phyloP scores from a whole-genome alignment of 2,888 invertebrate genomes.

The Cataglyphis albicans region DNA sequence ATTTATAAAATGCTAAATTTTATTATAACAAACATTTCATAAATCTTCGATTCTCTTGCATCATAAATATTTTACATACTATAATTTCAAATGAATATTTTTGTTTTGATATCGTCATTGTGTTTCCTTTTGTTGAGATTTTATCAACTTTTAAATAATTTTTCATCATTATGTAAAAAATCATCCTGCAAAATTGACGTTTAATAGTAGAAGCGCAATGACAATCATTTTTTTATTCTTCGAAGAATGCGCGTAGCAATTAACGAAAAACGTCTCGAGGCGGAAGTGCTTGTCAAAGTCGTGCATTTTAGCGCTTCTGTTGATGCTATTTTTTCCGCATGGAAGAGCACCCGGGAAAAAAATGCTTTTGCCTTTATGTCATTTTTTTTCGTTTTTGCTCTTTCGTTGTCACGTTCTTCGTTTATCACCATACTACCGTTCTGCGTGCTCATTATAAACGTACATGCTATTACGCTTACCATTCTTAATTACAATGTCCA shows the following conservation, averaged over 20 bases:
- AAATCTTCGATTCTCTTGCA: background rate
- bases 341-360: constrained; percentile 41
- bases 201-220: background rate
- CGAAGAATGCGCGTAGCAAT: constrained; percentile 44
- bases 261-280: constrained; percentile 61
- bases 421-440: constrained; percentile 35
- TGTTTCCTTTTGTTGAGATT: background rate
- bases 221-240: constrained; percentile 32
- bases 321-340: constrained; percentile 36
- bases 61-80: background rate
- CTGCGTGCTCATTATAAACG: constrained; percentile 64
- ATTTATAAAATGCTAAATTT: constrained; percentile 21
- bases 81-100: background rate
- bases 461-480: constrained; percentile 57
- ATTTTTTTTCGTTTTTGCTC: constrained; percentile 45
- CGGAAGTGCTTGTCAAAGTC: constrained; percentile 57
- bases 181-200: background rate
- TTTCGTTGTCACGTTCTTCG: constrained; percentile 41
- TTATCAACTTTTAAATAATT: constrained; percentile 12
- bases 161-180: background rate
- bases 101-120: background rate
- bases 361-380: constrained; percentile 51
- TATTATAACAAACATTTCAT: background rate
- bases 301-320: constrained; percentile 54
- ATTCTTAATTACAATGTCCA: constrained; percentile 14